Evolutionary conservation across 2,797 vertebrate genomes (phyloP).

Genomic region (Characodon lateralis): DNA sequence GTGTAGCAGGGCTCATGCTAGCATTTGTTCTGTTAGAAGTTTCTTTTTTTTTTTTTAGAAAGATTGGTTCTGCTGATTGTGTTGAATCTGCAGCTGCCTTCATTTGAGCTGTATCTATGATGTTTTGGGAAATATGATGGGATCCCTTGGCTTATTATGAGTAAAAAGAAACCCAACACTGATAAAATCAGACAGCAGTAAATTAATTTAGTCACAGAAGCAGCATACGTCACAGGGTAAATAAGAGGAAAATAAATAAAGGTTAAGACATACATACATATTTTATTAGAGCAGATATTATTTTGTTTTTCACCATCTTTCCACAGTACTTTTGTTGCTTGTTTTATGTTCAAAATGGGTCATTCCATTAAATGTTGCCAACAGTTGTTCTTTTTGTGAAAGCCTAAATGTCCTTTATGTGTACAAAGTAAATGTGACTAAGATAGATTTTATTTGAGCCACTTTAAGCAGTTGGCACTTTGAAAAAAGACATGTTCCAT

Average conservation of each 20-base stretch:
- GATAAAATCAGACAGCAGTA: background rate
- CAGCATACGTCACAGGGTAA: background rate
- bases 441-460: background rate
- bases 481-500: background rate
- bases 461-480: background rate
- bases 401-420: too few species aligned
- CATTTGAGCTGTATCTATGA: background rate
- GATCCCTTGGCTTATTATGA: background rate
- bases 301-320: too few species aligned
- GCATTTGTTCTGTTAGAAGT: background rate
- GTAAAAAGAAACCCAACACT: background rate
- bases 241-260: slow-evolving; percentile 1
- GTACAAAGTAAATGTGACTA: background rate
- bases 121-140: background rate
- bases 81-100: background rate
- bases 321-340: background rate
- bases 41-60: background rate
- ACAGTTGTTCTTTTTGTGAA: too few species aligned
- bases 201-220: background rate
- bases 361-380: background rate
- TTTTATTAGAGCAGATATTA: background rate
- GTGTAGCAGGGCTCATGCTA: background rate
- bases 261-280: background rate
- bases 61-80: background rate
- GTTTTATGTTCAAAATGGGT: background rate